Evolutionary conservation across 2,888 invertebrate genomes (phyloP).

Genomic region (Epinotia ramella): DNA sequence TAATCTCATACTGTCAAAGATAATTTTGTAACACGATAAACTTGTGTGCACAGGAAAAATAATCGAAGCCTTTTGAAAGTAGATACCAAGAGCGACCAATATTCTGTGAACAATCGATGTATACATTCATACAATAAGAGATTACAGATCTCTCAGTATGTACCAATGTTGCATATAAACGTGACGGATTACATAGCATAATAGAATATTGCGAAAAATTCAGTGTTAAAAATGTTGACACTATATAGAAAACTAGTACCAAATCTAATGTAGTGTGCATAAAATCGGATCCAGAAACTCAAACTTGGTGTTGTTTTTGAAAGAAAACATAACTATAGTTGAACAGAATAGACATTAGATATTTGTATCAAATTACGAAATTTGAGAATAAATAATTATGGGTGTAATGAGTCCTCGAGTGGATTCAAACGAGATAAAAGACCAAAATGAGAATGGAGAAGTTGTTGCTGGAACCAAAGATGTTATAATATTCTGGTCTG

Average conservation of each 20-base stretch:
- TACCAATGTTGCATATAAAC: background rate
- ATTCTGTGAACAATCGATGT: background rate
- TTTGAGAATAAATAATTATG: background rate
- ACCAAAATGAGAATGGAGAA: background rate
- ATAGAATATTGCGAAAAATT: background rate
- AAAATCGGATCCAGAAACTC: background rate
- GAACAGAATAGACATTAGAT: background rate
- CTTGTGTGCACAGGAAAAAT: slow-evolving; percentile 2
- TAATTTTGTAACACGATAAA: slow-evolving; percentile 9
- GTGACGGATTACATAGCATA: background rate
- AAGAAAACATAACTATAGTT: slow-evolving; percentile 4
- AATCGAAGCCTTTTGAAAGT: background rate
- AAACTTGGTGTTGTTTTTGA: slow-evolving; percentile 17
- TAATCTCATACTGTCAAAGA: slow-evolving; percentile 14
- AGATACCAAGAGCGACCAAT: background rate
- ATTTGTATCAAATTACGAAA: background rate
- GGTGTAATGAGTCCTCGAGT: slow-evolving; percentile 3
- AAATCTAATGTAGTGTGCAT: background rate
- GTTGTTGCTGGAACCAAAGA: background rate
- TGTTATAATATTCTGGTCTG: background rate
- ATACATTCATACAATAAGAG: background rate
- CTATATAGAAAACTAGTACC: background rate
- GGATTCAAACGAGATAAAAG: background rate
- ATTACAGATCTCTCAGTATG: background rate
- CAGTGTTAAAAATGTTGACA: background rate